Conservation (phyloP, 2,113 vertebrate genomes). For the Datnioides undecimradiatus region DNA sequence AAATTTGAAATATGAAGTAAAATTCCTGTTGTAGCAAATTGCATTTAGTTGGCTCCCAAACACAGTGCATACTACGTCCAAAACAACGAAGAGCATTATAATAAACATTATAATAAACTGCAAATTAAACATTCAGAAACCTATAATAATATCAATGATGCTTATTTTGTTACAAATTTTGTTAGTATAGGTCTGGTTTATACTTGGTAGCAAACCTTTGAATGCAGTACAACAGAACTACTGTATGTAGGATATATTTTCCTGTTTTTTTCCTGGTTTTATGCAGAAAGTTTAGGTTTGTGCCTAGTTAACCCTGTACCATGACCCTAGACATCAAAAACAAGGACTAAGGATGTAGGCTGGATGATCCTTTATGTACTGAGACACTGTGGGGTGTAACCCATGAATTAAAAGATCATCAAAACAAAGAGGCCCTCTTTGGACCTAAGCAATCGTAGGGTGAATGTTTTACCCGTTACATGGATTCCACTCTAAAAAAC, state of each 20-base stretch:
- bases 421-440: slow-evolving; percentile 49
- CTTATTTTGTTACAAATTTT: no score
- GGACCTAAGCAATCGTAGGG: slow-evolving; percentile 8
- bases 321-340: slow-evolving; percentile 34
- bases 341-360: slow-evolving; percentile 14
- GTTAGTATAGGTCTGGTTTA: slow-evolving; percentile 2
- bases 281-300: slow-evolving; percentile 4
- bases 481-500: slow-evolving; percentile 40
- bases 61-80: neutral
- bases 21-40: neutral
- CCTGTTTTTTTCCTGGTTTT: neutral
- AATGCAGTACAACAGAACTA: neutral
- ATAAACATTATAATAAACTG: neutral
- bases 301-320: neutral
- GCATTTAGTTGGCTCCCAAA: neutral
- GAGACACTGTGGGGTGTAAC: slow-evolving; percentile 52
- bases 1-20: neutral
- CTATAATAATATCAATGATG: neutral
- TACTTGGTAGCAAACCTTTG: neutral
- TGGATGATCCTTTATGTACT: slow-evolving; percentile 36
- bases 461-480: slow-evolving; percentile 41
- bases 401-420: slow-evolving; percentile 48
- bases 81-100: neutral
- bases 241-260: neutral
- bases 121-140: neutral